These are phyloP conservation scores for Nothocercus julius DNA, from an alignment of 2,113 vertebrate species.

Conservation along the genomic window DNA sequence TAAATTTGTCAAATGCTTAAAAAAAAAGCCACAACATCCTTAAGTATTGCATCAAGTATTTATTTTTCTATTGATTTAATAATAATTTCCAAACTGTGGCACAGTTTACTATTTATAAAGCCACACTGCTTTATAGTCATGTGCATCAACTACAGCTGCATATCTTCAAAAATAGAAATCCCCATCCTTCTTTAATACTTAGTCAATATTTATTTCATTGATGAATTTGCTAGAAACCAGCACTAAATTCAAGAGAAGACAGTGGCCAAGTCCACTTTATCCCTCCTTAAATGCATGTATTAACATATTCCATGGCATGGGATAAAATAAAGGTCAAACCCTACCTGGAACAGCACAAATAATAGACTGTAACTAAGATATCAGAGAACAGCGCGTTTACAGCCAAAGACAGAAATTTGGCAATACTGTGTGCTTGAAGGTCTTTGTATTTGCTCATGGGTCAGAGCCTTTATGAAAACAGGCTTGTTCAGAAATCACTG, in stretches of 20 bases:
- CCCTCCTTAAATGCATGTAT: not conserved
- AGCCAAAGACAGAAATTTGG: not conserved
- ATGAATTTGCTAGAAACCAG: not conserved
- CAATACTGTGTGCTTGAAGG: not conserved
- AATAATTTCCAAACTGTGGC: not conserved
- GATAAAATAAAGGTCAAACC: not conserved
- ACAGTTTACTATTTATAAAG: constrained; percentile 3
- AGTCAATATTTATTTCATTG: constrained; percentile 14
- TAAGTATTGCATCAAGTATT: not conserved
- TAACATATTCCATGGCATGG: accelerated
- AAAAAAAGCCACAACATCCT: not conserved
- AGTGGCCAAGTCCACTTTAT: not conserved
- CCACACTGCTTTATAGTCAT: not conserved
- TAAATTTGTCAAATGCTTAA: not conserved
- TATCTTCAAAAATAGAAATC: not conserved
- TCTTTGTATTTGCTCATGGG: not conserved
- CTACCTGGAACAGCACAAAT: not conserved
- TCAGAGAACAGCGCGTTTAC: not conserved
- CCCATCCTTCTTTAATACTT: not conserved
- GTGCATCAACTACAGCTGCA: not conserved
- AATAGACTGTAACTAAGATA: not conserved
- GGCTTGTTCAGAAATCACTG: not conserved
- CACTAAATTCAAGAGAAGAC: not conserved
- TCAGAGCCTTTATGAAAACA: not conserved
- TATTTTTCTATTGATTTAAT: not conserved